Base-by-base conservation (phyloP, 2,888 invertebrate genomes). In the Pemphredon lugubris region DNA sequence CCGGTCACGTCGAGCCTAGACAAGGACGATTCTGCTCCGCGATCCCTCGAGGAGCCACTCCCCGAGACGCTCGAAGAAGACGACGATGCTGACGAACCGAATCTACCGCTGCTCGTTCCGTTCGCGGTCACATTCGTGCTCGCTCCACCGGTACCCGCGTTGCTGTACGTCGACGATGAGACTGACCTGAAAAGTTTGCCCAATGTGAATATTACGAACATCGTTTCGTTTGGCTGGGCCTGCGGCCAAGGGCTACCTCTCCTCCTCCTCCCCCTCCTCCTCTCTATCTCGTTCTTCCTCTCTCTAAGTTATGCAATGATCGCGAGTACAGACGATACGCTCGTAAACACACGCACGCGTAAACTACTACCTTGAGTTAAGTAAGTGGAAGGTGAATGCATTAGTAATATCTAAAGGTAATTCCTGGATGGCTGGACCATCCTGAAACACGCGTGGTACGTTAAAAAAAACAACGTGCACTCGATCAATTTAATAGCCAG, bases 121-220 rank as follows among this genome's bases (percentile, higher is more conserved):
- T 77, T 74, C 6, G 59, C 48, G 42, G 59, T 77, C 71, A 64
- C 70, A 48, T 48, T 70, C 45, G 61, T 39, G 6, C 13, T 30
- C 13, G 57, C 6, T 45, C 79, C 66, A 13, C 70, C 73, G 34
- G 79, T 76, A 61, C 82, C 77, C 73, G 73, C 45, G 70, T 86
- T 84, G 73, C 82, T 81, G 84, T 84, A 87, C 77, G 82, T 37
- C 58, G 84, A 75, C 60, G 86, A 85, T 70, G 85, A 84, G 79
- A 87, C 85, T 84, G 88, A 87, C 84, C 89, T 89, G 88, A 67
- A 82, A 82, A 77, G 68, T 77, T 81, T 61, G 67, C 34, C 63
- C 69, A 73, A 83, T 72, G 68, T 74, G 65, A 73, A 74, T 68
- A 82, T 80, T 69, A 69, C 69, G 60, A 69, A 59, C 69, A 42